Evolutionary conservation across 64 coral and sea anemone genomes (phyloP).

Genomic region (Anthopleura sola): DNA sequence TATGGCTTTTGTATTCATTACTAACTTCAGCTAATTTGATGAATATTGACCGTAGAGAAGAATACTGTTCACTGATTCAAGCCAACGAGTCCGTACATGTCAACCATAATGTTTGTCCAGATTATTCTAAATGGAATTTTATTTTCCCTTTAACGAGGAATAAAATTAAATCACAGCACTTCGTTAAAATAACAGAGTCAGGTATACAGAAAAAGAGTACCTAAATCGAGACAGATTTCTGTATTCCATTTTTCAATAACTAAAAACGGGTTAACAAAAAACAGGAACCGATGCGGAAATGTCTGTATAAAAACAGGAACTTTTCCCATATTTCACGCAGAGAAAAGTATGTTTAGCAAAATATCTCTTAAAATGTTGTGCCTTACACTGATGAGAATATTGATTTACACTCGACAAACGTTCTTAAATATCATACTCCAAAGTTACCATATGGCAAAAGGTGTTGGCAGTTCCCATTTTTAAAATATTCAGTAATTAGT

Average conservation of each 20-base stretch:
- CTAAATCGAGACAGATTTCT: background rate
- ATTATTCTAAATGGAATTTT: background rate
- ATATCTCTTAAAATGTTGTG: too few species aligned
- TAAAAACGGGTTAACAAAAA: background rate
- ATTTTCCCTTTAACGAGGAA: background rate
- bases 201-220: background rate
- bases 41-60: background rate
- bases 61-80: background rate
- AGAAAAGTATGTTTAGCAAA: too few species aligned
- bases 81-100: background rate
- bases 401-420: too few species aligned
- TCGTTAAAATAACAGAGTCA: background rate
- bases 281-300: background rate
- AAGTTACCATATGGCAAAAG: too few species aligned
- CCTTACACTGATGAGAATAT: too few species aligned
- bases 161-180: background rate
- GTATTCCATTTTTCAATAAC: background rate
- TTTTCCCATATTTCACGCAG: background rate
- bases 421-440: too few species aligned
- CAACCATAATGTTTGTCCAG: background rate
- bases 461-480: too few species aligned
- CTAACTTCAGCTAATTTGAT: background rate
- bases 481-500: too few species aligned
- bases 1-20: background rate
- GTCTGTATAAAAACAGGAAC: background rate